Base-by-base conservation (phyloP, 2,888 invertebrate species). In the Sarcophaga variegata region DNA sequence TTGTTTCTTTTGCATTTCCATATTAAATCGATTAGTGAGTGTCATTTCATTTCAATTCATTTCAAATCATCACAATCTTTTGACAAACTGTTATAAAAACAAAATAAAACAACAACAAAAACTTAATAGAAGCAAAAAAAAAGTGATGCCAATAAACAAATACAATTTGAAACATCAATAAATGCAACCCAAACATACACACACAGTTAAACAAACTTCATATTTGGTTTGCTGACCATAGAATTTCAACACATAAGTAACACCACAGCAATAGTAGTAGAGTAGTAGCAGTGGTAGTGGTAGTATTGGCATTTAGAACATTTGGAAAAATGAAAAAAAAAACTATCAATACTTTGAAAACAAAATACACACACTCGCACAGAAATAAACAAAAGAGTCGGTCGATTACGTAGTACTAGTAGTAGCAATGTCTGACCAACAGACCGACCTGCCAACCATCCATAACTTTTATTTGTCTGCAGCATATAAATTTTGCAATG, bases 381-480 rank as follows among this genome's bases (percentile, higher is more conserved):
- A 37, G 10, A 37, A 37, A 37, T 37, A 37, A 54, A 54, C 54
- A 47, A 49, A 47, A 54, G 5, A 60, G 17, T 59, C 14, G 11
- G 22, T 22, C 11, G 12, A 8, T 22, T 37, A 37, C 37, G 37
- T 37, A 37, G 37, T 37, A 37, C 37, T 37, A 37, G 62, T 25
- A 47, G 27, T 49, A 64, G 17, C 14, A 37, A 10, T 37, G 81
- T n/a, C 22, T 63, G 75, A 4, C 45, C 37, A 64, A 71, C 45
- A 20, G 59, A 17, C 62, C 60, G 11, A 54, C n/a, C 11, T 22
- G 47, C 4, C 62, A 22, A 75, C 37, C 60, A 72, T 67, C 69
- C 79, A 85, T 81, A 85, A 85, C 47, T 83, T 87, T 81, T 79
- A 81, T 83, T 87, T 82, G 84, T 82, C 87, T 87, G 87, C 84